Percentiles rank a stretch among this genome's conserved stretches.
Evolutionary conservation across 2,888 invertebrate species (phyloP).

Genomic region (Buathra laborator): DNA sequence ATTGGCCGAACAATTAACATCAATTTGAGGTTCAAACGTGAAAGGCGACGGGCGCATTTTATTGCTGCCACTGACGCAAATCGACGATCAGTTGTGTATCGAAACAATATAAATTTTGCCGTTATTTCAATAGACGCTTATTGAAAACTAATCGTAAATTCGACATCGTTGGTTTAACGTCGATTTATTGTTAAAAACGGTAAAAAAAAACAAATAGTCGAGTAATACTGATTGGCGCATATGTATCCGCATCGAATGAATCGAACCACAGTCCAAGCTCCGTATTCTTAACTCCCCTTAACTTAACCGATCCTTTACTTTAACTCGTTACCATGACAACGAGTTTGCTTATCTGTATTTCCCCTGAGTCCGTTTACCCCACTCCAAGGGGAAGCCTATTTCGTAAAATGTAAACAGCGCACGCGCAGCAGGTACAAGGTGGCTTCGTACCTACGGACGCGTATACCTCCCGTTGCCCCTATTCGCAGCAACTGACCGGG

Average conservation of each 20-base stretch:
- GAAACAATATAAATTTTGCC: background rate
- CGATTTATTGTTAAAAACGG: background rate
- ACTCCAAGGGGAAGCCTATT: too few species aligned
- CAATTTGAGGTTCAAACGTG: slow-evolving; percentile 71
- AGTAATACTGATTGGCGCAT: slow-evolving; percentile 26
- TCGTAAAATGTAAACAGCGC: too few species aligned
- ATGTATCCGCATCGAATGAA: background rate
- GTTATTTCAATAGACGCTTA: background rate
- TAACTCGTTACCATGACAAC: too few species aligned
- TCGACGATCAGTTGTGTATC: slow-evolving; percentile 58
- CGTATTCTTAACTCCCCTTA: too few species aligned
- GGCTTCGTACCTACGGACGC: too few species aligned
- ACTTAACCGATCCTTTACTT: too few species aligned
- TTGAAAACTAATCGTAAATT: background rate
- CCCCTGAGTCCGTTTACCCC: too few species aligned
- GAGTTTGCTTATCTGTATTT: too few species aligned
- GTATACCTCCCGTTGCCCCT: too few species aligned
- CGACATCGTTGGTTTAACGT: background rate
- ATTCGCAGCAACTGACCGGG: too few species aligned
- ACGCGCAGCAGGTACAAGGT: too few species aligned
- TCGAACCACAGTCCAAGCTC: too few species aligned
- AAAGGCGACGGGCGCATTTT: slow-evolving; percentile 12
- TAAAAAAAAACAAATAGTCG: slow-evolving; percentile 4
- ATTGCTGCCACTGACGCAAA: slow-evolving; percentile 75
- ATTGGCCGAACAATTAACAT: slow-evolving; percentile 77